Evolutionary conservation across 2,113 vertebrate species (phyloP), one percentile per base, ranked within the genome.

Genomic region (Neofelis nebulosa): DNA sequence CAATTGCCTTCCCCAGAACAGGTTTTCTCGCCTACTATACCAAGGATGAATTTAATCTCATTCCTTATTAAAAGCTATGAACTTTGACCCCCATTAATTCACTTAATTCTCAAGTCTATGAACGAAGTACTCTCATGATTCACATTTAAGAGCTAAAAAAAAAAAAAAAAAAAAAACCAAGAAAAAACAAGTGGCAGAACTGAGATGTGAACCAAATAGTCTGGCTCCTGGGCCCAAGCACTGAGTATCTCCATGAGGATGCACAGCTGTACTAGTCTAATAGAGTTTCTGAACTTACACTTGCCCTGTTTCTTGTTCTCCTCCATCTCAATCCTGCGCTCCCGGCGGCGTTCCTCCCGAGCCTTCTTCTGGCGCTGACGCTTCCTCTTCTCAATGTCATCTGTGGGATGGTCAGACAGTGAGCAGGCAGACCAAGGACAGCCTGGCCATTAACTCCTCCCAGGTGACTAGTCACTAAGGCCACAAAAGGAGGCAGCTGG

Each of bases 301-400:
- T 98, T 99, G 78, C 99, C 99, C 98, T 99, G 99, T 97, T 99
- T 99, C 98, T 99, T 99, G 98, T 99, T 99, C 96, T 99, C 99
- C 96, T 99, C 99, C 0, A 99, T 99, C 97, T 99, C 99, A 97
- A 99, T 99, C 55, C 99, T 99, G 93, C 99, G 99, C 94, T 99
- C 99, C 10, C 99, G 98, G 48, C 99, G 99, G 21, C 99, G 99
- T 68, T 99, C 99, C 93, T 99, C 99, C 13, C 99, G 99, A 11
- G 98, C 99, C 83, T 99, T 99, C 98, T 99, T 99, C 98, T 99
- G 99, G 95, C 99, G 99, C 27, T 99, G 98, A 31, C 99, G 99
- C 94, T 99, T 99, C 97, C 99, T 99, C 98, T 99, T 99, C 97
- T 99, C 99, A 96, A 99, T 99, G 95, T 99, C 99, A 98, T 99